Conservation (phyloP, 2,888 invertebrate genomes). For the Parapristionchus giblindavisi region DNA sequence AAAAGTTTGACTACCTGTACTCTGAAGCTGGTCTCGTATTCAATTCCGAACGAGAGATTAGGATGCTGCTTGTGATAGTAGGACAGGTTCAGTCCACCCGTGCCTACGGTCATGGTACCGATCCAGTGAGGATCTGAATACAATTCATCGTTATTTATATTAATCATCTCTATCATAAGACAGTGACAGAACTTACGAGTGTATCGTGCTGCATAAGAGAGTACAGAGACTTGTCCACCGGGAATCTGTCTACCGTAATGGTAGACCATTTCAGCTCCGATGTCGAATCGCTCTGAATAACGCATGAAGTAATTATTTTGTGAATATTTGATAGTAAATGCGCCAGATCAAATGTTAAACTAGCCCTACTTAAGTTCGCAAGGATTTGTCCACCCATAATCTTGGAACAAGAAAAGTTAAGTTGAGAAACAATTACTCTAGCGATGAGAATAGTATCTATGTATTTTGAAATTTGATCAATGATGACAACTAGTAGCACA, state of each 20-base stretch:
- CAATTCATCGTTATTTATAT: too few species aligned
- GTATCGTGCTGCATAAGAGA: slow-evolving; percentile 86
- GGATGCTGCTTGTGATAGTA: slow-evolving; percentile 89
- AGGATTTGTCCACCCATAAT: too few species aligned
- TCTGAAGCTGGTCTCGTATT: slow-evolving; percentile 84
- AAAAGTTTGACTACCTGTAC: background rate
- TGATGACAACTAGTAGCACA: too few species aligned
- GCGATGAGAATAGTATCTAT: too few species aligned
- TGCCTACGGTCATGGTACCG: slow-evolving; percentile 76
- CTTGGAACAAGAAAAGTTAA: too few species aligned
- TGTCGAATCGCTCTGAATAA: slow-evolving; percentile 82
- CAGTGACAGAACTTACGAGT: slow-evolving; percentile 52
- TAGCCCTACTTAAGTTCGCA: too few species aligned
- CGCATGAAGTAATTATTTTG: background rate
- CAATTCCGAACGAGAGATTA: slow-evolving; percentile 83
- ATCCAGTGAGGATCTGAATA: slow-evolving; percentile 73
- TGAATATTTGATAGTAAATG: too few species aligned
- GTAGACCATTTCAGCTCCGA: slow-evolving; percentile 92
- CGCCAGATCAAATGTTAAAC: too few species aligned
- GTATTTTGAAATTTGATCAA: too few species aligned
- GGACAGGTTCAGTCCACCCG: slow-evolving; percentile 82
- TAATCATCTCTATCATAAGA: too few species aligned
- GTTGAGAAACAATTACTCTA: too few species aligned
- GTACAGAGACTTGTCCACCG: slow-evolving; percentile 84
- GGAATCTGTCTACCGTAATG: slow-evolving; percentile 86